phyloP scores from a whole-genome alignment of 1,140 invertebrate genomes.

The Zaprionus ghesquierei region DNA sequence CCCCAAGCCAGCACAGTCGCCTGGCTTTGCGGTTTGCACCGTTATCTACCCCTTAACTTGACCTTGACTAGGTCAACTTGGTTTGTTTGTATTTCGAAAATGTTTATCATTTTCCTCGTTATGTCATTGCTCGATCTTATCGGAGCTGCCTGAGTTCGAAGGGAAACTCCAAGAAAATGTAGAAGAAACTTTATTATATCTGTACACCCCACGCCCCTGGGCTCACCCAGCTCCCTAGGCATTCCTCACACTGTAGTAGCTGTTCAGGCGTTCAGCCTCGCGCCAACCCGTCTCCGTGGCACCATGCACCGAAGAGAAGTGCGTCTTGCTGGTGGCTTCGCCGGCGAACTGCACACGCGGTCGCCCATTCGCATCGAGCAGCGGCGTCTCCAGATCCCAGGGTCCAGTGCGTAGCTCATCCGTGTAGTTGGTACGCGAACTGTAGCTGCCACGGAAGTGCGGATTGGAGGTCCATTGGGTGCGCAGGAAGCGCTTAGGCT shows the following conservation, averaged over 20 bases:
- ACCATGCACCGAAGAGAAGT: conserved; percentile 91
- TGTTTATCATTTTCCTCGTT: neutral
- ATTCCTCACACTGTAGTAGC: conserved; percentile 43
- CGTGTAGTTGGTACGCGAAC: conserved; percentile 85
- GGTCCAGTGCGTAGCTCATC: conserved; percentile 84
- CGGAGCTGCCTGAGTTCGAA: neutral
- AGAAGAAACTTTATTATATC: neutral
- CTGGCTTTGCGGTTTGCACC: neutral
- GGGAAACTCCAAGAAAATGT: neutral
- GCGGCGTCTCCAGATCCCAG: conserved; percentile 84
- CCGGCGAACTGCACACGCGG: conserved; percentile 88
- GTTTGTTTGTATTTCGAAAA: neutral
- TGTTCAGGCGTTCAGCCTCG: conserved; percentile 86
- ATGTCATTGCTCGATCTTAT: neutral
- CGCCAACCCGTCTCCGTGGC: conserved; percentile 90
- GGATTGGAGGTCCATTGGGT: conserved; percentile 87
- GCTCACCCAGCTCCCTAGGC: conserved; percentile 10
- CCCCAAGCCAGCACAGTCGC: neutral
- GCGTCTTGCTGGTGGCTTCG: conserved; percentile 87
- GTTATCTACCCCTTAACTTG: neutral
- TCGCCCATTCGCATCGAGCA: conserved; percentile 82
- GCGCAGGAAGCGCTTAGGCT: conserved; percentile 69
- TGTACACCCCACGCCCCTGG: neutral
- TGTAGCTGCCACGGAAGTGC: conserved; percentile 88
- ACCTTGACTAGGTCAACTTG: neutral